Evolutionary conservation across 37 sponge, comb jelly and placozoan genomes (phyloP).

Genomic region (Ephydatia muelleri): DNA sequence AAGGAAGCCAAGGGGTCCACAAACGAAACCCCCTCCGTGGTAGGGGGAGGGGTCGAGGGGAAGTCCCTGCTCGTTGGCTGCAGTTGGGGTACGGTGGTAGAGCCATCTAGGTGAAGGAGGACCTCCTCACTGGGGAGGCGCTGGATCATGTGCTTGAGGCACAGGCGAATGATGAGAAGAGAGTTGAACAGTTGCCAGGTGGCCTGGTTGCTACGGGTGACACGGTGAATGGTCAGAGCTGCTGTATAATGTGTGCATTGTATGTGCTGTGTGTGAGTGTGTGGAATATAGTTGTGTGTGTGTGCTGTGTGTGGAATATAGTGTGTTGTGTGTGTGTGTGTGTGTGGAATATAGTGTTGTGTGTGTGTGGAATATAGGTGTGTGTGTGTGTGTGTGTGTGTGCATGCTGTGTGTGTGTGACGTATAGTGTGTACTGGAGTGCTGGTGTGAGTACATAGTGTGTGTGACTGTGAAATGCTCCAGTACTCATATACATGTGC

Average conservation of each 20-base stretch:
- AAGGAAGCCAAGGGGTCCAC: neutral
- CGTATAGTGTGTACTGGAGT: too few relatives aligned
- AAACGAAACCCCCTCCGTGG: neutral
- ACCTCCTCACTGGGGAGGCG: slow-evolving; percentile 47
- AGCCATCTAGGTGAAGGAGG: slow-evolving; percentile 52
- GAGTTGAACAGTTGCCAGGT: slow-evolving; percentile 72
- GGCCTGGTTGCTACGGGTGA: slow-evolving; percentile 42
- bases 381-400: too few relatives aligned
- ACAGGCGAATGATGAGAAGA: slow-evolving; percentile 39
- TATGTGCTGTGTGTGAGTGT: neutral
- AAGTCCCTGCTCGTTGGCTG: neutral
- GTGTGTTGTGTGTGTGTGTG: too few relatives aligned
- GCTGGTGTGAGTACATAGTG: neutral
- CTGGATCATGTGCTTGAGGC: slow-evolving; percentile 60
- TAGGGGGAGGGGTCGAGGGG: neutral
- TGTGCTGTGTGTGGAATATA: too few relatives aligned
- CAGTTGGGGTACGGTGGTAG: slow-evolving; percentile 26
- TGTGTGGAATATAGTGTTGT: neutral
- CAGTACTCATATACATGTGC: neutral
- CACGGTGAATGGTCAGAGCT: neutral
- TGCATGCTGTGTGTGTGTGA: too few relatives aligned
- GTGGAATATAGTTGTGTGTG: neutral
- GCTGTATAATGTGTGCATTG: neutral
- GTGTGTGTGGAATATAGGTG: too few relatives aligned
- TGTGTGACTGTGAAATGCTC: neutral